Conservation (phyloP, 2,888 invertebrate species). For the Liopterus haemorrhoidalis region DNA sequence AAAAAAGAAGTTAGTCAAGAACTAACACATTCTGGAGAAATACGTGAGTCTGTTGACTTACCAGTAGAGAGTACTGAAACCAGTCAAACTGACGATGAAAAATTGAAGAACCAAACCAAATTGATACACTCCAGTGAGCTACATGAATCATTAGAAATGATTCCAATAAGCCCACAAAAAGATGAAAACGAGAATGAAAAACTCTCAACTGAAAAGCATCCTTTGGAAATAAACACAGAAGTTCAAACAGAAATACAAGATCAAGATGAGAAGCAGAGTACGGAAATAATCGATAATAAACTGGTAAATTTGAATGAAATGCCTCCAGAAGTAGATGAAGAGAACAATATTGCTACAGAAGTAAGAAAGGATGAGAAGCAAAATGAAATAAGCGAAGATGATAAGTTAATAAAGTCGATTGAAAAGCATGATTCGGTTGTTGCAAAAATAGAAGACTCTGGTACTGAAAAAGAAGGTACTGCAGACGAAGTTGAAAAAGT, state of each 20-base stretch:
- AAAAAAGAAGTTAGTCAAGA: conserved; percentile 1
- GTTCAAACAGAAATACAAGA: neutral
- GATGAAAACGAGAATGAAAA: too few species aligned
- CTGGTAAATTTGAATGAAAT: conserved; percentile 30
- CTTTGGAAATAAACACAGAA: neutral
- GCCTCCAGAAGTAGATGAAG: conserved; percentile 24
- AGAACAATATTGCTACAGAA: conserved; percentile 4
- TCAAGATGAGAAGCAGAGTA: conserved; percentile 1
- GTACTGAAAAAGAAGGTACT: neutral
- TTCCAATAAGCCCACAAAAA: too few species aligned
- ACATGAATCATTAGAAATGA: too few species aligned
- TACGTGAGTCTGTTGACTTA: conserved; percentile 5
- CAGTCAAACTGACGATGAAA: too few species aligned
- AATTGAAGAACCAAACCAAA: too few species aligned
- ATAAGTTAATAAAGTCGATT: neutral
- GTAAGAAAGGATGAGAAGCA: neutral
- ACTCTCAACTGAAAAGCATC: too few species aligned
- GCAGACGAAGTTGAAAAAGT: conserved; percentile 3
- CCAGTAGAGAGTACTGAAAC: neutral
- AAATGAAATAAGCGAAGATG: neutral
- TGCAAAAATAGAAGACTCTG: conserved; percentile 4
- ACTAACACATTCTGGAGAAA: conserved; percentile 12
- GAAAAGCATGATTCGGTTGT: neutral
- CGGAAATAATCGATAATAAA: conserved; percentile 26
- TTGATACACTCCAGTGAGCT: too few species aligned